A percentile compares a stretch with the other conserved stretches of the same genome.
These are phyloP conservation scores for Plemyria rubiginata DNA, from an alignment of 2,888 invertebrate genomes.

Conservation along the genomic window DNA sequence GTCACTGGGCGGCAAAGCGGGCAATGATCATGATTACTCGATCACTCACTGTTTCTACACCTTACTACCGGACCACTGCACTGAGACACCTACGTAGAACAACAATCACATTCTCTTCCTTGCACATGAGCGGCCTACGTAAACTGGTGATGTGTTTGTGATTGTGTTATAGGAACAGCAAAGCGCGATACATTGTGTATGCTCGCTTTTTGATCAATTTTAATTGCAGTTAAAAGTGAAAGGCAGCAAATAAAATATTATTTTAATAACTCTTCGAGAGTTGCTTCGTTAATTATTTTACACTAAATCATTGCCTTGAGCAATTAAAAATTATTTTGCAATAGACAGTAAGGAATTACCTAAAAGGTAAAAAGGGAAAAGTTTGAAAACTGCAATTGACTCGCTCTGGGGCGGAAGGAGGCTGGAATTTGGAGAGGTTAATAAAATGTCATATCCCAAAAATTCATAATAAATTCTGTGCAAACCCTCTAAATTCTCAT, in stretches of 20 bases:
- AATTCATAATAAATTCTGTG: no score
- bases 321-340: conserved; percentile 16
- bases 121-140: conserved; percentile 28
- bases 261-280: conserved; percentile 48
- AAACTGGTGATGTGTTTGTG: conserved; percentile 34
- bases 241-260: conserved; percentile 57
- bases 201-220: conserved; percentile 55
- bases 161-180: conserved; percentile 30
- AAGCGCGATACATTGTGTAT: conserved; percentile 46
- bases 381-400: no score
- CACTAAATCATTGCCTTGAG: conserved; percentile 31
- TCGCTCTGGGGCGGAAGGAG: no score
- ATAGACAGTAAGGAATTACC: neutral
- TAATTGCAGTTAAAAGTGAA: conserved; percentile 61
- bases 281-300: conserved; percentile 38
- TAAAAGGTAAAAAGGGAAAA: no score
- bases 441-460: no score
- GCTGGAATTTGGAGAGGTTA: no score
- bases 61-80: conserved; percentile 47
- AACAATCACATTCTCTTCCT: neutral
- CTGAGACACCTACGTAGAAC: conserved; percentile 41
- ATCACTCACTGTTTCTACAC: conserved; percentile 65
- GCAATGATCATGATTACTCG: conserved; percentile 57
- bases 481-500: no score
- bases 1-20: conserved; percentile 40